These are phyloP conservation scores for Caerostris darwini DNA, from an alignment of 1,140 invertebrate species.

Conservation along the genomic window DNA sequence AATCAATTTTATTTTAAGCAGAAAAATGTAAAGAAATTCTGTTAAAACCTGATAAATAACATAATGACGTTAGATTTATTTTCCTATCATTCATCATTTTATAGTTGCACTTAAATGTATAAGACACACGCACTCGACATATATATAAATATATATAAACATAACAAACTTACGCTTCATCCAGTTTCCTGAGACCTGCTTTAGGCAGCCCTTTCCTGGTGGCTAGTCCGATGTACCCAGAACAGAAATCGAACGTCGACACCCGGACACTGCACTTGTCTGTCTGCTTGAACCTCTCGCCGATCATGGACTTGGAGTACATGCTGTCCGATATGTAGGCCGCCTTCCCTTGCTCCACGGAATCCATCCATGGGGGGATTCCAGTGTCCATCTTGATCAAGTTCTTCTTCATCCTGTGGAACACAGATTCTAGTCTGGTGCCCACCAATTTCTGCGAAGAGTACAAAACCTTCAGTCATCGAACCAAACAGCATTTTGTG, in stretches of 20 bases:
- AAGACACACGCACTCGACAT: too few relatives aligned
- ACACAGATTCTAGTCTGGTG: background rate
- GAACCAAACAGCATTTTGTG: too few relatives aligned
- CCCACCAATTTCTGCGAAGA: background rate
- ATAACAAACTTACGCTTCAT: background rate
- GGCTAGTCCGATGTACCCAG: background rate
- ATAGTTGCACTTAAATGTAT: too few relatives aligned
- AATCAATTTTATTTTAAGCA: too few relatives aligned
- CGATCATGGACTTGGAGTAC: background rate
- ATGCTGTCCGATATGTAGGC: background rate
- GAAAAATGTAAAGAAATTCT: too few relatives aligned
- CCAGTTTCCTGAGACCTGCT: background rate
- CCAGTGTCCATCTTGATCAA: background rate
- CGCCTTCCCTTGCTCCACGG: constrained; percentile 5
- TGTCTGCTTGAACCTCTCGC: constrained; percentile 12
- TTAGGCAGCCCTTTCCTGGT: background rate
- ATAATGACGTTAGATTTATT: too few relatives aligned
- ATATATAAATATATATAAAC: too few relatives aligned
- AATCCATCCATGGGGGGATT: background rate
- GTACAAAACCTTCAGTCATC: background rate
- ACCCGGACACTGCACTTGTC: background rate
- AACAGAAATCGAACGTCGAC: background rate
- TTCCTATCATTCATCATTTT: too few relatives aligned
- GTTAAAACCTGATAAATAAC: too few relatives aligned
- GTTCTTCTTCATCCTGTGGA: background rate